Percentiles rank a stretch among this genome's conserved stretches.
Evolutionary conservation across 2,113 vertebrate genomes (phyloP).

Genomic region (Loxodonta africana): DNA sequence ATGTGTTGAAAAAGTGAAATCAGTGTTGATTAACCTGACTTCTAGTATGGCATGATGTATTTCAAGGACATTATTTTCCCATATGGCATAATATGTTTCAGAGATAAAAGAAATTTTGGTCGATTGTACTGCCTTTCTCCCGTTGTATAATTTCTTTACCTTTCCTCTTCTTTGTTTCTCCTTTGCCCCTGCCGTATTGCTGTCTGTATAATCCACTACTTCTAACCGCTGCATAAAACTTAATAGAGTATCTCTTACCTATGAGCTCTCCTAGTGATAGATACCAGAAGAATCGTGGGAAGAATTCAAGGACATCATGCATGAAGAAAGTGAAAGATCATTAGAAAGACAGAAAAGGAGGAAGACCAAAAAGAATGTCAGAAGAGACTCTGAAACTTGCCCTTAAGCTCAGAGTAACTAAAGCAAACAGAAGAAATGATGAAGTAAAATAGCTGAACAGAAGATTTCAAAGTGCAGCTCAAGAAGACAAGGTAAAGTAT

Average conservation of each 20-base stretch:
- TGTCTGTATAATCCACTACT: not conserved
- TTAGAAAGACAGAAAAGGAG: not conserved
- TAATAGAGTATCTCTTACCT: not conserved
- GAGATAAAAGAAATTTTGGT: not conserved
- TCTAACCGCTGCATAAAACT: not conserved
- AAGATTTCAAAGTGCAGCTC: not conserved
- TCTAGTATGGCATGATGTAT: not conserved
- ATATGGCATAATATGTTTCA: slow-evolving; percentile 2
- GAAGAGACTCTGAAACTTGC: not conserved
- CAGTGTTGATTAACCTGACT: slow-evolving; percentile 42
- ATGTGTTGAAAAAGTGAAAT: not conserved
- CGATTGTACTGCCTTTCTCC: not conserved
- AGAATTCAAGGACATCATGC: not conserved
- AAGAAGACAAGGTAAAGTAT: not conserved
- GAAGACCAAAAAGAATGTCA: not conserved
- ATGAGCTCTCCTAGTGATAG: not conserved
- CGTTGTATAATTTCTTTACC: not conserved
- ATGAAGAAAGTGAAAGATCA: not conserved
- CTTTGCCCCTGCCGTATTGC: not conserved
- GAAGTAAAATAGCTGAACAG: not conserved
- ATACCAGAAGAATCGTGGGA: not conserved
- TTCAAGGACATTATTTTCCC: not conserved
- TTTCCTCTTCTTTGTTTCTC: not conserved
- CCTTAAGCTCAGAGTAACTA: not conserved
- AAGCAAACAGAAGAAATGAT: not conserved